Base-by-base conservation (phyloP, 2,888 invertebrate genomes). In the Chalcosyrphus nemorum region DNA sequence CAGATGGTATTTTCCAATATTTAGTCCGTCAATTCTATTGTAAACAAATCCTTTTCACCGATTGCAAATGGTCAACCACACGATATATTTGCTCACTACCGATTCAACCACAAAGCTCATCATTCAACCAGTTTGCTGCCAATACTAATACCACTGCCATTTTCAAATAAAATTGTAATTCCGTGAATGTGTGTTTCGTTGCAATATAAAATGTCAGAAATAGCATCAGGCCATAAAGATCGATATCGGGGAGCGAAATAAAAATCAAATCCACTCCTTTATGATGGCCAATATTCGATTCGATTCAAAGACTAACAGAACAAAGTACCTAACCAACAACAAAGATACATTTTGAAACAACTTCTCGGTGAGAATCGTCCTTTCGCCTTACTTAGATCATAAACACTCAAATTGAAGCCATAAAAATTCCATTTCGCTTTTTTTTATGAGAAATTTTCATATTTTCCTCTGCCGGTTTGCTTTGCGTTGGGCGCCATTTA, bases 31-130 rank as follows among this genome's bases (percentile, higher is more conserved):
- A 57, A 56, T 68, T 32, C 41, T 15, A 29, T 50, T 24, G 57
- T 29, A 56, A 57, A 82, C 54, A 47, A 82, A 61, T 50, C 59
- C 56, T 50, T 74, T n/a, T 54, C 43, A 45, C 61, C n/a, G 15
- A 78, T 82, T 82, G 72, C 66, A 84, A 74, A 74, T 57, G 82
- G 82, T 70, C 61, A 80, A 63, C 82, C 82, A 29, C 63, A 65
- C 38, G 80, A 45, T 50, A 63, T 61, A 56, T 71, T 47, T 70
- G 17, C 13, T 21, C 35, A 21, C 27, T 45, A 57, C 61, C 47
- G 43, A 74, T 74, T 61, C 43, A 65, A 68, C 80, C 74, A 29
- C 80, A 70, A 74, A 84, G 43, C 68, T 43, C 82, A 74, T 77
- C 74, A 56, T 32, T 47, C 54, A 56, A 11, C 24, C 21, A 52